Conservation (phyloP, 2,113 vertebrate genomes). For the Corythornis vintsioides region DNA sequence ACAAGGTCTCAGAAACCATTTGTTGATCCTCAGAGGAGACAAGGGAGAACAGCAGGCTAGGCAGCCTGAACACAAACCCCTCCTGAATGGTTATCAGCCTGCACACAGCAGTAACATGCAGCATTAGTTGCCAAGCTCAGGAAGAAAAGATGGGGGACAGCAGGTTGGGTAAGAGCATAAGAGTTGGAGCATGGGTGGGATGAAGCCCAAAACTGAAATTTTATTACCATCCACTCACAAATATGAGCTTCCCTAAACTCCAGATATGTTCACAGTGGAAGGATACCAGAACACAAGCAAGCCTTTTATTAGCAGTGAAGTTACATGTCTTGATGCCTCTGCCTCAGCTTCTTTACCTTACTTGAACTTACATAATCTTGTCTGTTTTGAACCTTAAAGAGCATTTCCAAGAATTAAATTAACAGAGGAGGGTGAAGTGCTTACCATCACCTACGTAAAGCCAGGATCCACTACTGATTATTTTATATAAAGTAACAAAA, state of each 20-base stretch:
- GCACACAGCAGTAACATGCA: neutral
- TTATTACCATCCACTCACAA: neutral
- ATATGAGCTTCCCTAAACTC: neutral
- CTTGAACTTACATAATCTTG: neutral
- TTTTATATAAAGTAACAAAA: neutral
- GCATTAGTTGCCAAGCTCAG: neutral
- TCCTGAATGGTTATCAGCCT: slow-evolving; percentile 5
- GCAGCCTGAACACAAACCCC: slow-evolving; percentile 33
- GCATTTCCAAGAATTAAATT: neutral
- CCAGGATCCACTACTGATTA: neutral
- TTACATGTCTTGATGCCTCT: neutral
- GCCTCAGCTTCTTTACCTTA: neutral
- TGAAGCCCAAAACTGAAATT: neutral
- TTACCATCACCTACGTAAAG: neutral
- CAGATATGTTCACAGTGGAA: neutral
- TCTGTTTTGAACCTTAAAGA: neutral
- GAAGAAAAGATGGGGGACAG: neutral
- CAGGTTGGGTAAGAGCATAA: neutral
- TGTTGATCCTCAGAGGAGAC: neutral
- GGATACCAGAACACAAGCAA: neutral
- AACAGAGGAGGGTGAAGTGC: neutral
- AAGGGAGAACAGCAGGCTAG: slow-evolving; percentile 36
- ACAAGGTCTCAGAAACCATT: slow-evolving; percentile 47
- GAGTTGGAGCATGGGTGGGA: neutral
- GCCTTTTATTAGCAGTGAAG: neutral